A percentile compares a stretch with the other conserved stretches of the same genome.
phyloP scores from a whole-genome alignment of 2,888 invertebrate genomes.

The Chesias legatella region DNA sequence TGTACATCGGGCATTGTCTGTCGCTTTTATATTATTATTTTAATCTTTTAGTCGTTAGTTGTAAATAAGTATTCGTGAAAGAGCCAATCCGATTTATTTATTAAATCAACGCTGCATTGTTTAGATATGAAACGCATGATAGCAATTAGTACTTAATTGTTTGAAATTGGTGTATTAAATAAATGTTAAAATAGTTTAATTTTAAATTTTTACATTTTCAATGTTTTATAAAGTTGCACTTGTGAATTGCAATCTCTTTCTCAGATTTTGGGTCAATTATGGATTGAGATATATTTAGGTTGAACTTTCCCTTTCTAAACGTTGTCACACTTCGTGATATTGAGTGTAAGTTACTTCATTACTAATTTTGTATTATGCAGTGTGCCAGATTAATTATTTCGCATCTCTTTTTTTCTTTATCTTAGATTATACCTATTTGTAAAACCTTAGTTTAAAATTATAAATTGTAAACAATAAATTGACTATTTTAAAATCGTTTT shows the following conservation, averaged over 20 bases:
- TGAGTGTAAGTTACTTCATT: background rate
- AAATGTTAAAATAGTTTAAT: constrained; percentile 11
- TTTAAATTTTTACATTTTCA: constrained; percentile 1
- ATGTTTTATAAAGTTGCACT: background rate
- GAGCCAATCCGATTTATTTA: constrained; percentile 26
- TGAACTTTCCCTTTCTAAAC: constrained; percentile 5
- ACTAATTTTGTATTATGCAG: constrained; percentile 12
- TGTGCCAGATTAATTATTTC: constrained; percentile 38
- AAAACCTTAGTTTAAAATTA: constrained; percentile 47
- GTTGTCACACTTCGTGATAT: constrained; percentile 15
- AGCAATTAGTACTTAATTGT: constrained; percentile 33
- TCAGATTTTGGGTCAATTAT: background rate
- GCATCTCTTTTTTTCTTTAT: constrained; percentile 33
- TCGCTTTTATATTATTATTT: constrained; percentile 23
- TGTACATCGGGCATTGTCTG: constrained; percentile 18
- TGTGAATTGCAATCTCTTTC: background rate
- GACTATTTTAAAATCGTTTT: constrained; percentile 59
- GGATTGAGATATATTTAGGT: background rate
- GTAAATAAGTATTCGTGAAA: constrained; percentile 39
- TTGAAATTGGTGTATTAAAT: constrained; percentile 1
- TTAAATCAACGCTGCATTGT: constrained; percentile 24
- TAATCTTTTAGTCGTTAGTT: constrained; percentile 35
- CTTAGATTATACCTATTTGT: constrained; percentile 37
- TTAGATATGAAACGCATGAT: constrained; percentile 21
- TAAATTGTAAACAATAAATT: constrained; percentile 69